Conservation (phyloP, 2,113 vertebrate genomes). For the Zootoca vivipara region DNA sequence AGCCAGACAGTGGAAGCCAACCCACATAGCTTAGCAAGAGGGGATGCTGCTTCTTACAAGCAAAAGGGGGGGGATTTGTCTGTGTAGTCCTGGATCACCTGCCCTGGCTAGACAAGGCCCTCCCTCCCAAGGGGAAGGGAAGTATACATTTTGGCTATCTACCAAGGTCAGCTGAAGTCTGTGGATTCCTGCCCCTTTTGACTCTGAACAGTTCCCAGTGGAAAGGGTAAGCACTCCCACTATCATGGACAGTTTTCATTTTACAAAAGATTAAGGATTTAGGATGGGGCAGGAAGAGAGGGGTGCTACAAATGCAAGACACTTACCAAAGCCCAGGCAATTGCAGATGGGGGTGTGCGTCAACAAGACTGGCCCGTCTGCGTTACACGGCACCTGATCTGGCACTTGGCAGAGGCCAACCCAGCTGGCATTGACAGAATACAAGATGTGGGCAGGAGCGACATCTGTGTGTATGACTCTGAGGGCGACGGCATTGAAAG, state of each 20-base stretch:
- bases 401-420: slow-evolving; percentile 89
- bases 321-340: slow-evolving; percentile 91
- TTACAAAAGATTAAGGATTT: background rate
- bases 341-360: slow-evolving; percentile 88
- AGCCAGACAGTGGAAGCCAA: background rate
- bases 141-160: too few relatives aligned
- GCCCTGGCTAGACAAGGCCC: background rate
- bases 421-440: slow-evolving; percentile 86
- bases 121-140: too few relatives aligned
- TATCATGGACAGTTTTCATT: background rate
- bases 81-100: too few relatives aligned
- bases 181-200: background rate
- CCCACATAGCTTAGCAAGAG: background rate
- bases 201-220: background rate
- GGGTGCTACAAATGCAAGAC: accelerated
- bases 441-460: slow-evolving; percentile 86
- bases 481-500: slow-evolving; percentile 83
- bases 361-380: slow-evolving; percentile 82
- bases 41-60: background rate
- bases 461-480: slow-evolving; percentile 87
- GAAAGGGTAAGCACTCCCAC: background rate
- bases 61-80: too few relatives aligned
- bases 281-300: background rate
- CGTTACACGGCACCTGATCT: slow-evolving; percentile 78
- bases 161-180: too few relatives aligned